These are phyloP conservation scores for Parauchenoglanis punctatus DNA, from an alignment of 2,797 vertebrate species.

Conservation along the genomic window DNA sequence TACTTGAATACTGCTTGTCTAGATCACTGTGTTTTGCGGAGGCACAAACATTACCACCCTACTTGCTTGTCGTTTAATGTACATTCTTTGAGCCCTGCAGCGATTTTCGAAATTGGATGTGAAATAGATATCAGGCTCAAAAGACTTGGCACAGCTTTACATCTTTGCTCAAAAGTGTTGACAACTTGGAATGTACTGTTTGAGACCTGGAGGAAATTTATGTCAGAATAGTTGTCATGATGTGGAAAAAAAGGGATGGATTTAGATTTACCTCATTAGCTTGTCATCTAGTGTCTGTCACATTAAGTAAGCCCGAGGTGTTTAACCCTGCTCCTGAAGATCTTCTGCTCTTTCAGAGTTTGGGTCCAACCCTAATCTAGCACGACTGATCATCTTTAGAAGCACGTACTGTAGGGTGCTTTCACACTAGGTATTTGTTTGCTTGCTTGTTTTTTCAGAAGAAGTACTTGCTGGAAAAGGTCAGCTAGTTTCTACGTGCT, in stretches of 20 bases:
- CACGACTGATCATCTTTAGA: background rate
- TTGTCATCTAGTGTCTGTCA: constrained; percentile 21
- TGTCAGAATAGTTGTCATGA: constrained; percentile 49
- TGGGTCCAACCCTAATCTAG: background rate
- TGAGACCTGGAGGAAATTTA: constrained; percentile 36
- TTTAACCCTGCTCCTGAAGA: background rate
- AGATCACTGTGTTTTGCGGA: background rate
- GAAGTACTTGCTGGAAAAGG: background rate
- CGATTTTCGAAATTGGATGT: background rate
- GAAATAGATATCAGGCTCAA: constrained; percentile 1
- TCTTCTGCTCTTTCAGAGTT: background rate
- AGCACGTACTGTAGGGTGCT: background rate
- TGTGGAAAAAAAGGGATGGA: constrained; percentile 37
- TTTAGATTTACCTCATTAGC: constrained; percentile 50
- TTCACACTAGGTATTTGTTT: no score
- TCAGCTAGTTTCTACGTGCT: background rate
- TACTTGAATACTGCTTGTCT: background rate
- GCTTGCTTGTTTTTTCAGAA: background rate
- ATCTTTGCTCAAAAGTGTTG: constrained; percentile 37
- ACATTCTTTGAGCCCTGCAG: background rate
- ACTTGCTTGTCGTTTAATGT: background rate
- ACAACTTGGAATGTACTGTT: constrained; percentile 56
- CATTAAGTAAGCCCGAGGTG: background rate
- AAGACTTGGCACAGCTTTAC: background rate
- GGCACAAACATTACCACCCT: no score